A percentile compares a stretch with the other conserved stretches of the same genome.
These are phyloP conservation scores for Branchinecta lynchi DNA, from an alignment of 1,140 invertebrate genomes.

Conservation along the genomic window DNA sequence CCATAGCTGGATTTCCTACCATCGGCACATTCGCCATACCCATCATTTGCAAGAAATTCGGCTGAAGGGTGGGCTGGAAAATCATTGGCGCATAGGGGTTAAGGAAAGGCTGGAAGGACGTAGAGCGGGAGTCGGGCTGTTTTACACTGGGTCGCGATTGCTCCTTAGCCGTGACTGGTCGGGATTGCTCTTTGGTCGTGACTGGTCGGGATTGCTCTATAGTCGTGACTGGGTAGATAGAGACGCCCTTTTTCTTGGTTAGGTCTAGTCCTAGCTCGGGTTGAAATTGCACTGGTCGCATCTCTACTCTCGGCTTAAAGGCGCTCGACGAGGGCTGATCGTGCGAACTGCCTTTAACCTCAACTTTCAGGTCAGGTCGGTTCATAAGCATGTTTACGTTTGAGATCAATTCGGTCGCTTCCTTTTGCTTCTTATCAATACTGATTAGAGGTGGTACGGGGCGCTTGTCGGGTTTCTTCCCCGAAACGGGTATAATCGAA, in stretches of 20 bases:
- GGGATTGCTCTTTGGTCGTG: background rate
- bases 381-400: background rate
- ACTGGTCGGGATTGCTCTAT: background rate
- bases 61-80: background rate
- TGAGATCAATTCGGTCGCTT: constrained; percentile 1
- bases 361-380: constrained; percentile 5
- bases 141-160: background rate
- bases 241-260: background rate
- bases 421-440: background rate
- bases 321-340: too few species aligned
- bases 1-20: background rate
- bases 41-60: constrained; percentile 1
- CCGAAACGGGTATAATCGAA: background rate
- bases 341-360: background rate
- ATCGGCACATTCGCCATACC: background rate
- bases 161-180: background rate
- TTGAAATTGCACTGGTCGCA: background rate
- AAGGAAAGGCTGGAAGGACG: background rate
- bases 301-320: too few species aligned
- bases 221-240: background rate
- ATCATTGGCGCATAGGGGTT: background rate
- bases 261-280: background rate
- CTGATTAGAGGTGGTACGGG: background rate
- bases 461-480: background rate
- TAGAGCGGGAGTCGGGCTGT: background rate